Conservation (phyloP, 2,113 vertebrate genomes). For the Cromileptes altivelis region DNA sequence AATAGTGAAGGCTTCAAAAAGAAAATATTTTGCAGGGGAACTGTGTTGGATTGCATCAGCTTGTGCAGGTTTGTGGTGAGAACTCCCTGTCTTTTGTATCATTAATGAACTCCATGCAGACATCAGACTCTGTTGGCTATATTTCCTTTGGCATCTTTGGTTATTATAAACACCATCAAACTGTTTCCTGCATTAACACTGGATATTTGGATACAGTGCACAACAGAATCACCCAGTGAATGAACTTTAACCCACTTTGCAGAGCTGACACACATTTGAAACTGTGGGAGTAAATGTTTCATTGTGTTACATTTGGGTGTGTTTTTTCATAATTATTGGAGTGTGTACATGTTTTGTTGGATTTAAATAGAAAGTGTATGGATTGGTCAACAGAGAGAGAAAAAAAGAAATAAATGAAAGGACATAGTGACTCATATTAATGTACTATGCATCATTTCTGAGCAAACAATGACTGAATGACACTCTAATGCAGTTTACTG, state of each 20-base stretch:
- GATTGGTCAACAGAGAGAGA: background rate
- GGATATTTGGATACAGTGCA: background rate
- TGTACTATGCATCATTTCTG: background rate
- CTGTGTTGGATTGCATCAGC: slow-evolving; percentile 23
- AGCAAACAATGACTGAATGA: background rate
- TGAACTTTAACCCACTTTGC: background rate
- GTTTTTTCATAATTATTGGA: background rate
- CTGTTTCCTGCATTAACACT: background rate
- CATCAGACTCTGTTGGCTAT: background rate
- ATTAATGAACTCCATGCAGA: background rate
- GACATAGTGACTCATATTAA: slow-evolving; percentile 2
- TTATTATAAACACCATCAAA: background rate
- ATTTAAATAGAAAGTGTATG: background rate
- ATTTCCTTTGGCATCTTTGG: background rate
- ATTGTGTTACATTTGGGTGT: background rate
- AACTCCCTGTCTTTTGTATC: background rate
- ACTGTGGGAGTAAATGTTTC: background rate
- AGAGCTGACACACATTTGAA: background rate
- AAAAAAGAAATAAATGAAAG: background rate
- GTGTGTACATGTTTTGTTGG: background rate
- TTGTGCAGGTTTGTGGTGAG: background rate
- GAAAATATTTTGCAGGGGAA: background rate
- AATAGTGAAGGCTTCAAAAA: background rate
- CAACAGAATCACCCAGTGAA: background rate
- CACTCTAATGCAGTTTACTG: slow-evolving; percentile 33